Percentiles rank a stretch among this genome's conserved stretches.
Conservation (phyloP, 2,797 vertebrate genomes). For the Mycteria americana region DNA sequence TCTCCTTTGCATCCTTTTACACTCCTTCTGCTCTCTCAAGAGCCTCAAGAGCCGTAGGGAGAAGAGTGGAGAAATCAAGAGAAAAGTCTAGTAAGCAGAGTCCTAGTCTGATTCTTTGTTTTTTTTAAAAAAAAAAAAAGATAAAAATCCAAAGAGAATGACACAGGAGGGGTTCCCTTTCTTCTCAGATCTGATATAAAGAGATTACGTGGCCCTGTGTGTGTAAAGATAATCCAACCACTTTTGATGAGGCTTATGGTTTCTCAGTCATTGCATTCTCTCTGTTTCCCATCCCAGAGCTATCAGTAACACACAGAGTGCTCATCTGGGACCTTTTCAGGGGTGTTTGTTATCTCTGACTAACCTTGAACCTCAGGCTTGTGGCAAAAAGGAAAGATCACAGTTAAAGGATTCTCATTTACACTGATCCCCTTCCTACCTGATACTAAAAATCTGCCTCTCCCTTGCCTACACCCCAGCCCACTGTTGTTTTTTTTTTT, state of each 20-base stretch:
- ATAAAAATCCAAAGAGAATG: background rate
- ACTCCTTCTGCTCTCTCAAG: background rate
- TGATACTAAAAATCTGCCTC: background rate
- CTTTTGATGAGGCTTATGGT: background rate
- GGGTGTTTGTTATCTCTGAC: background rate
- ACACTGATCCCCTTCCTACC: background rate
- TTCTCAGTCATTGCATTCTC: background rate
- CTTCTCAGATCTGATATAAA: constrained; percentile 48
- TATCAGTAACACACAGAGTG: background rate
- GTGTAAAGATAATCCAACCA: background rate
- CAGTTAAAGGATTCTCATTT: background rate
- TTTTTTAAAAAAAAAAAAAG: background rate
- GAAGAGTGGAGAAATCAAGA: background rate
- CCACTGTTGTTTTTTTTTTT: background rate
- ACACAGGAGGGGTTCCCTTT: constrained; percentile 29
- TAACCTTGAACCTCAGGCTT: background rate
- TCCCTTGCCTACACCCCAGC: background rate
- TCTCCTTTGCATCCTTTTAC: background rate
- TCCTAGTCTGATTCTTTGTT: background rate
- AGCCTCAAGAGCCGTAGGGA: background rate
- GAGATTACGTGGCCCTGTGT: background rate
- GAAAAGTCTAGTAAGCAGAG: background rate
- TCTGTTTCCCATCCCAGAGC: background rate
- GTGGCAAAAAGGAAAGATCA: background rate
- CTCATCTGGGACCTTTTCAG: background rate